These are phyloP conservation scores for Melieria crassipennis DNA, from an alignment of 2,888 invertebrate species.

Conservation along the genomic window DNA sequence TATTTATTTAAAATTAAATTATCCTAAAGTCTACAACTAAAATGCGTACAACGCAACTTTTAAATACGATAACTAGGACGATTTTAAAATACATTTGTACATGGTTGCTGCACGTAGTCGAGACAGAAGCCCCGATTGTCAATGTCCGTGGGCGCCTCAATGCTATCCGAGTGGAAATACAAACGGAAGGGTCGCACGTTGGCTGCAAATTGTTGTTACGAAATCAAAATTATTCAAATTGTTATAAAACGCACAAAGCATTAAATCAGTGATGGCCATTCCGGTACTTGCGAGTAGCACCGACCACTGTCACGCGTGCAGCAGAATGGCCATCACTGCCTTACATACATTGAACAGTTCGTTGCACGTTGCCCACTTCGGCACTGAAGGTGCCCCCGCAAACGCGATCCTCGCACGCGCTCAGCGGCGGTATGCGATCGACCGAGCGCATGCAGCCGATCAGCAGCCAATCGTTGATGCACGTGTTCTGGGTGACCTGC, in stretches of 20 bases:
- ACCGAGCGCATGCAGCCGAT: constrained; percentile 76
- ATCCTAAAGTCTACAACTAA: too few relatives aligned
- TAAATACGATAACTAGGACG: background rate
- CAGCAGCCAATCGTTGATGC: constrained; percentile 81
- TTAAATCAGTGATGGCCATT: too few relatives aligned
- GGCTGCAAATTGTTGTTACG: constrained; percentile 67
- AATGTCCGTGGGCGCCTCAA: constrained; percentile 79
- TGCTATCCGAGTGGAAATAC: constrained; percentile 80
- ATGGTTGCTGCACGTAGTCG: constrained; percentile 86
- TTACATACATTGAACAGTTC: constrained; percentile 75
- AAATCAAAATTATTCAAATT: background rate
- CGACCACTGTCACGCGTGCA: too few relatives aligned
- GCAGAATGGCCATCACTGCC: background rate
- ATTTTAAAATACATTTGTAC: constrained; percentile 70
- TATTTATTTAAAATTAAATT: too few relatives aligned
- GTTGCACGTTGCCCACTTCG: constrained; percentile 75
- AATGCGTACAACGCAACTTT: too few relatives aligned
- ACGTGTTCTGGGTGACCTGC: constrained; percentile 74
- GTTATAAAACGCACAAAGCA: background rate
- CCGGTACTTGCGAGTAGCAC: background rate
- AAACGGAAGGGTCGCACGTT: constrained; percentile 83
- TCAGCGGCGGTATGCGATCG: constrained; percentile 67
- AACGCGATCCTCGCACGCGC: constrained; percentile 80
- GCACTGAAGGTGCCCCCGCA: constrained; percentile 84
- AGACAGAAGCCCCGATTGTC: constrained; percentile 85